These are phyloP conservation scores for Steatocranus sp. DNA, from an alignment of 2,797 vertebrate genomes.

Conservation along the genomic window DNA sequence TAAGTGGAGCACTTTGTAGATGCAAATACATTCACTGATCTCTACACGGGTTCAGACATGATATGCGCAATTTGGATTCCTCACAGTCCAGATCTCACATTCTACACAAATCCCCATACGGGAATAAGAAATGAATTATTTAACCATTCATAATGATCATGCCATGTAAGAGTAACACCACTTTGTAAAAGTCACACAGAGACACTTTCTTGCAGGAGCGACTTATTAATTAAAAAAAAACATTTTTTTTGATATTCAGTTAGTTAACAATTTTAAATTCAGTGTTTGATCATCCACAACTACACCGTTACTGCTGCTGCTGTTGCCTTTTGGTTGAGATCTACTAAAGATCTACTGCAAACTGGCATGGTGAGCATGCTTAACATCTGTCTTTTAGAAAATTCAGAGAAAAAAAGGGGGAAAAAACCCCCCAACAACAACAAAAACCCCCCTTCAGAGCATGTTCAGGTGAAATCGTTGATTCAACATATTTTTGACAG, in stretches of 20 bases:
- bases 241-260: slow-evolving; percentile 24
- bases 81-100: slow-evolving; percentile 6
- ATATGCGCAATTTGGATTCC: slow-evolving; percentile 29
- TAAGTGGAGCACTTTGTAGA: neutral
- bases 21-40: neutral
- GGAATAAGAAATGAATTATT: slow-evolving; percentile 52
- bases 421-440: neutral
- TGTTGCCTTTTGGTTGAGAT: slow-evolving; percentile 14
- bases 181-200: slow-evolving; percentile 39
- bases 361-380: neutral
- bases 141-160: slow-evolving; percentile 39
- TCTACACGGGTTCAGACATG: neutral
- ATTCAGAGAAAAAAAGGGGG: neutral
- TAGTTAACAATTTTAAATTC: slow-evolving; percentile 44
- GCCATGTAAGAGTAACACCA: slow-evolving; percentile 3
- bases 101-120: slow-evolving; percentile 34
- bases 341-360: slow-evolving; percentile 11
- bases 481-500: slow-evolving; percentile 65
- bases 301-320: neutral
- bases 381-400: slow-evolving; percentile 29
- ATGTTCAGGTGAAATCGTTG: slow-evolving; percentile 48
- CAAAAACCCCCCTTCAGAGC: neutral
- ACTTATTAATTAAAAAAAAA: slow-evolving; percentile 1
- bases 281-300: slow-evolving; percentile 46
- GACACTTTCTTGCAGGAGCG: neutral